Percentiles rank a stretch among this genome's conserved stretches.
Conservation (phyloP, 2,113 vertebrate species). For the Atlantisia rogersi region DNA sequence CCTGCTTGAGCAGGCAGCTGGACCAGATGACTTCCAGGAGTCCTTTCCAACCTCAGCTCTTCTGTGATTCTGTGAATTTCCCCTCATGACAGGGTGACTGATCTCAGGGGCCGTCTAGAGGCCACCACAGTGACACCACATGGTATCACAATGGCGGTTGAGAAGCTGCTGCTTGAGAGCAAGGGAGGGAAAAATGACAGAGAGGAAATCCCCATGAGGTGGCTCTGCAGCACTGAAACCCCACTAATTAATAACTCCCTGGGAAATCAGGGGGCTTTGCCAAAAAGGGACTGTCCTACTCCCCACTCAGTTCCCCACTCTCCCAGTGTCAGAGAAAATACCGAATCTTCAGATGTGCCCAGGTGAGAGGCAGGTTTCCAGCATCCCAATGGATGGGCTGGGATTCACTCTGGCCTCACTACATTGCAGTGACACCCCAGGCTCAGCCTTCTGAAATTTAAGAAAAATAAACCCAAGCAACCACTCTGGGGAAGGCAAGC, state of each 20-base stretch:
- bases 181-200: background rate
- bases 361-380: background rate
- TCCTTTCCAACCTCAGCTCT: background rate
- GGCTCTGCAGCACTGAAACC: background rate
- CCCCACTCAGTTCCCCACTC: background rate
- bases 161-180: background rate
- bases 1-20: background rate
- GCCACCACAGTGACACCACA: fast-evolving
- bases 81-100: background rate
- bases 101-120: fast-evolving
- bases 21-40: background rate
- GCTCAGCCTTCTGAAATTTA: background rate
- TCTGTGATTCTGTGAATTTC: background rate
- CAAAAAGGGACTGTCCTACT: background rate
- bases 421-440: background rate
- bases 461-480: background rate
- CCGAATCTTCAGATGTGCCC: background rate
- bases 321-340: background rate
- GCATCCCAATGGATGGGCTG: fast-evolving
- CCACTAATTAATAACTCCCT: background rate
- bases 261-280: background rate
- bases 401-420: background rate
- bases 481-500: background rate
- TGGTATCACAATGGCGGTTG: background rate
- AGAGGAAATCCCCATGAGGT: background rate